Evolutionary conservation across 2,888 invertebrate genomes (phyloP), one percentile per base, ranked within the genome.

Genomic region (Anaspis maculata): DNA sequence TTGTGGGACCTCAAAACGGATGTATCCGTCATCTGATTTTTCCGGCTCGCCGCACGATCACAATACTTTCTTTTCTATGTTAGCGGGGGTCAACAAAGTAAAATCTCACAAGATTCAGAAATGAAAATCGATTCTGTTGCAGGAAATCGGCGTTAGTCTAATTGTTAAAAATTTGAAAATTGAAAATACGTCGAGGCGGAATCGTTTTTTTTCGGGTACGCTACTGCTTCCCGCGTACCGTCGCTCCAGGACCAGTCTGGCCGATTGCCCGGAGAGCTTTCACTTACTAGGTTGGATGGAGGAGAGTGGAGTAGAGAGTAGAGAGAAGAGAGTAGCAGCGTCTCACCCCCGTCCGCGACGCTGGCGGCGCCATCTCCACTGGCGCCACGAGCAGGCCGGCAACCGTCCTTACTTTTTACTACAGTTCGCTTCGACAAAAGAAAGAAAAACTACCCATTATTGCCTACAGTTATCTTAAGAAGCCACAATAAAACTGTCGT

Each of bases 401-500:
- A 59, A 57, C 55, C 59, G 57, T 61, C 59, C 61, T 61, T 58
- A 61, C 61, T 63, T 63, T 63, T 63, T 62, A 61, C 60, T 55
- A 53, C 59, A 50, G 51, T 56, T 56, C 47, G 48, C 52, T 48
- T 53, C 56, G 55, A 58, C 59, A 57, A 60, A 59, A 56, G 61
- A 57, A 61, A 60, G 62, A 61, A 61, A 62, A 64, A 62, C 64
- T 59, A 59, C 59, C 64, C 63, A 64, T 64, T 64, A 64, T 64
- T 64, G 63, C 63, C 63, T 63, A 64, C 63, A 61, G 64, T 64
- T 64, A 64, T 64, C 64, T 64, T 64, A 64, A 62, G 63, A 59
- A 61, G 62, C 58, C 59, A 58, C 63, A 60, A 64, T 64, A 64
- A 64, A 64, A 63, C 59, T 62, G 62, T 62, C 62, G 62, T 64